Conservation (phyloP, 2,888 invertebrate species). For the Portevinia maculata region DNA sequence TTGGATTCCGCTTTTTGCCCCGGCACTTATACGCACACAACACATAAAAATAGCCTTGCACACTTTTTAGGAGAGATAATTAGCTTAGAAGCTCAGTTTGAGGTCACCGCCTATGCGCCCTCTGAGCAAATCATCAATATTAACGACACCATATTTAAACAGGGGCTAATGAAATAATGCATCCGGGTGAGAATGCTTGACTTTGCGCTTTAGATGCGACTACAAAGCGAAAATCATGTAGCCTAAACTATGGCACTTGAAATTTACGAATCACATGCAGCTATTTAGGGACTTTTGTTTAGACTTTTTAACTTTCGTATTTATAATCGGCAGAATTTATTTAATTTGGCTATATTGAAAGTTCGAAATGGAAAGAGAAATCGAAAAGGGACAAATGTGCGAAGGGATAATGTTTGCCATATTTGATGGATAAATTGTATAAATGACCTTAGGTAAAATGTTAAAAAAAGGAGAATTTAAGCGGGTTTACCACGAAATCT, state of each 20-base stretch:
- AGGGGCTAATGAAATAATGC: constrained; percentile 40
- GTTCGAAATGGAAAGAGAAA: too few relatives aligned
- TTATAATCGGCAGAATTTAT: too few relatives aligned
- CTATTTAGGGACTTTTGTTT: neutral
- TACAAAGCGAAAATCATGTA: constrained; percentile 9
- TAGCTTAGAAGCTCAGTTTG: constrained; percentile 80
- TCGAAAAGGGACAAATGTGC: too few relatives aligned
- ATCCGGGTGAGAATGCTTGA: constrained; percentile 52
- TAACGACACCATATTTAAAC: constrained; percentile 51
- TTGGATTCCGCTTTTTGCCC: constrained; percentile 47
- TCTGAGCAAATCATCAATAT: constrained; percentile 65
- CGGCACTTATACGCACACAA: constrained; percentile 13
- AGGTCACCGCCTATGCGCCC: constrained; percentile 79
- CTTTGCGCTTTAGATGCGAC: constrained; percentile 14
- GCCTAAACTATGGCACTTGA: constrained; percentile 16
- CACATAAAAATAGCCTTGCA: constrained; percentile 53
- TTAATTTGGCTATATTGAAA: too few relatives aligned
- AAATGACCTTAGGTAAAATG: too few relatives aligned
- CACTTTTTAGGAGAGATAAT: constrained; percentile 68
- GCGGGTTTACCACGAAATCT: too few relatives aligned
- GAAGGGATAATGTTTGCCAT: too few relatives aligned
- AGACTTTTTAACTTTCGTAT: neutral
- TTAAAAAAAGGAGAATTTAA: too few relatives aligned
- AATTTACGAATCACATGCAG: neutral
- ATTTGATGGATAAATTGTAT: too few relatives aligned